Conservation (phyloP, 35 echinoderm and acorn worm species). For the Apostichopus parvimensis region DNA sequence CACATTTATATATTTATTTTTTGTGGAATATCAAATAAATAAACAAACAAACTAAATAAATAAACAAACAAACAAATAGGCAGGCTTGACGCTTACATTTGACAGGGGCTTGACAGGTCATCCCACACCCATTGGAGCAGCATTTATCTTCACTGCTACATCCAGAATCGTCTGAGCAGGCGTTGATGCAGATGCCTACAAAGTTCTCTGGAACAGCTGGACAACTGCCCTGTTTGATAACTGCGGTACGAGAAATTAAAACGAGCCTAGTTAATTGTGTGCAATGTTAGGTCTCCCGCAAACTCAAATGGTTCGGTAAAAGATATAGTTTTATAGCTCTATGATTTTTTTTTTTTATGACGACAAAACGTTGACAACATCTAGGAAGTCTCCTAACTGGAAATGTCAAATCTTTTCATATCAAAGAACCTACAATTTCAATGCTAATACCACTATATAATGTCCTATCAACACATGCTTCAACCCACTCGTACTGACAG, state of each 20-base stretch:
- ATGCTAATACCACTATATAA: too few species aligned
- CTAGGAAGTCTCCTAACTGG: too few species aligned
- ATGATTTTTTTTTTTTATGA: not conserved
- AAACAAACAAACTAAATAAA: too few species aligned
- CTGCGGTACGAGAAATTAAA: not conserved
- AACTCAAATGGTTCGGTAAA: not conserved
- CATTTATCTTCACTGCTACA: slow-evolving; percentile 70
- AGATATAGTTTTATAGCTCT: not conserved
- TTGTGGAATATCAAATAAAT: too few species aligned
- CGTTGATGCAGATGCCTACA: slow-evolving; percentile 52
- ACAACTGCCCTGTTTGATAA: slow-evolving; percentile 51
- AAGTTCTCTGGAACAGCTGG: slow-evolving; percentile 36
- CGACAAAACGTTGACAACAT: too few species aligned
- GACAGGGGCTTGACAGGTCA: slow-evolving; percentile 48
- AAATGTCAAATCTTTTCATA: too few species aligned
- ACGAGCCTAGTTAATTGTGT: not conserved
- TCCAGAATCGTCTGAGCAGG: slow-evolving; percentile 66
- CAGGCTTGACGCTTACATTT: slow-evolving; percentile 1
- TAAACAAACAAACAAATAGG: too few species aligned
- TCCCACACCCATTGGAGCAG: slow-evolving; percentile 81
- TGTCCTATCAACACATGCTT: too few species aligned
- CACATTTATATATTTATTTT: too few species aligned
- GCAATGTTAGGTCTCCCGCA: not conserved
- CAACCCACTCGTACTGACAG: too few species aligned
- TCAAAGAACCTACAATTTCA: too few species aligned